Conservation (phyloP, 2,888 invertebrate genomes). For the Apodemia duryi region DNA sequence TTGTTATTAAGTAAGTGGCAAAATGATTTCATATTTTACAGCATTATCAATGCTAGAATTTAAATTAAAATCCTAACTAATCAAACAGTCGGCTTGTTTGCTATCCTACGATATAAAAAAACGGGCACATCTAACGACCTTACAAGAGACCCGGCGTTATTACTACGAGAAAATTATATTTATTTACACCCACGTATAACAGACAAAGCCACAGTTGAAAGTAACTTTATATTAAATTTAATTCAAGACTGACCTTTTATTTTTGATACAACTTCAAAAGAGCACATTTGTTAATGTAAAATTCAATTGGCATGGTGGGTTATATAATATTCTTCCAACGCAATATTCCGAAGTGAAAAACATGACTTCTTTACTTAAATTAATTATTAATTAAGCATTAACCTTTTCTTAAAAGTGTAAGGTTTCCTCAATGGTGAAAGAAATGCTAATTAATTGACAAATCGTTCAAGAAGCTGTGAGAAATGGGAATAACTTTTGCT, state of each 20-base stretch:
- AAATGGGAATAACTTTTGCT: no score
- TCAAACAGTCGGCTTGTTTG: no score
- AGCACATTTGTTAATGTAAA: background rate
- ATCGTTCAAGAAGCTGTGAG: background rate
- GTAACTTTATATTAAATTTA: background rate
- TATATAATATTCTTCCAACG: background rate
- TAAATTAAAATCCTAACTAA: no score
- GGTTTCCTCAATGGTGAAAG: background rate
- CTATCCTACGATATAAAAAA: no score
- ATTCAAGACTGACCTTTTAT: background rate
- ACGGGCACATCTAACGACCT: no score
- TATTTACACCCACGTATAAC: no score
- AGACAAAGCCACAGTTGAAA: background rate
- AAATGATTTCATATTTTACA: no score
- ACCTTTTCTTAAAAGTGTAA: background rate
- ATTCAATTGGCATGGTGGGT: background rate
- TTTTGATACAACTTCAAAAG: background rate
- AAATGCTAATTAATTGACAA: background rate
- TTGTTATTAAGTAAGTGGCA: no score
- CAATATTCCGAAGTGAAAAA: background rate
- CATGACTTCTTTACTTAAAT: background rate
- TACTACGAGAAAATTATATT: no score
- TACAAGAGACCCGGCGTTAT: no score
- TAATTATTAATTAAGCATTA: slow-evolving; percentile 2
- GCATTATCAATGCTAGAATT: no score